Base-by-base conservation (phyloP, 2,888 invertebrate genomes). In the Drosophila fulvimacula region DNA sequence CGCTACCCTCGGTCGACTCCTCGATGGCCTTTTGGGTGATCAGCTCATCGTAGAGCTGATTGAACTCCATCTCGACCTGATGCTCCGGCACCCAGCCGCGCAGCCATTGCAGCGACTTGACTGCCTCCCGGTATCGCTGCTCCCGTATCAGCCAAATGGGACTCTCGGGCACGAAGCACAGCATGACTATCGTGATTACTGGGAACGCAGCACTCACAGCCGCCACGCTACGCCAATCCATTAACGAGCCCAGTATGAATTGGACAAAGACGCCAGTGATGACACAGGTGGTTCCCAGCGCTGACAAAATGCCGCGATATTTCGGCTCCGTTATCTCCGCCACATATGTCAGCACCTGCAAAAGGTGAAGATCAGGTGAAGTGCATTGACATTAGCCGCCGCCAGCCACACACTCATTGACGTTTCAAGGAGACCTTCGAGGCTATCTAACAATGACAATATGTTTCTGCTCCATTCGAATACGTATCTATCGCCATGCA, bases 321-420 rank as follows among this genome's bases (percentile, higher is more conserved):
- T 96, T 95, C 0, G 97, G 96, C 90, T 96, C 95, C 0, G 96
- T 96, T 55, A 97, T 95, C 93, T 97, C 97, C 6, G 97, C 96
- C 15, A 97, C 96, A 90, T 97, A 97, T 0, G 96, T 96, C 81
- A 97, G 92, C 34, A 96, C 95, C 95, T 96, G 85, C 21, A 69
- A 71, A 60, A 57, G 44, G 38, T 58, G 27, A 48, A 41, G 56
- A 61, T 63, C 59, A 42, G 17, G 44, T 53, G 27, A 7, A 58
- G 24, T 11, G 34, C 41, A 42, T 53, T 59, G 32, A 36, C 46
- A 48, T 68, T 55, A 42, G 34, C 44, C 21, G 17, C 30, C 21
- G 24, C 15, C n/a, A 27, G 34, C 19, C 1, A 48, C 53, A 38
- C 39, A 42, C 34, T 27, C 51, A 58, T 41, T 53, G 44, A 27